Conservation (phyloP, 2,888 invertebrate genomes). For the Nomada flava region DNA sequence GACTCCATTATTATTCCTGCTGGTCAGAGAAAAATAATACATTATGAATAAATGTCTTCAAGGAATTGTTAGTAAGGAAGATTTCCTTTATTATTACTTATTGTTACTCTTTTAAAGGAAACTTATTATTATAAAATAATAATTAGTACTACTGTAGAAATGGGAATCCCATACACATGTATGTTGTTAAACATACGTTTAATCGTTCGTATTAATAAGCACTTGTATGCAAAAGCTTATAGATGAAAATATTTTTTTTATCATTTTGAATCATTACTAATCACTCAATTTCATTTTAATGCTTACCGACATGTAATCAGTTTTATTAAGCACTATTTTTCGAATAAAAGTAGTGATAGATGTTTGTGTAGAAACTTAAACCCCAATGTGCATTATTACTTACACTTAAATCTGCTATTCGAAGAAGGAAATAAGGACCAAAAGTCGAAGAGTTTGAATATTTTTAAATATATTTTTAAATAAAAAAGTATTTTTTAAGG, state of each 20-base stretch:
- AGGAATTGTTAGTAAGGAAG: neutral
- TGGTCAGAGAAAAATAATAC: slow-evolving; percentile 52
- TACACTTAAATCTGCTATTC: slow-evolving; percentile 2
- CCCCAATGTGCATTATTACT: slow-evolving; percentile 51
- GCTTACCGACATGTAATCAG: neutral
- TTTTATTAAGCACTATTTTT: slow-evolving; percentile 5
- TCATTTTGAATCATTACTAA: neutral
- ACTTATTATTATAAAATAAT: slow-evolving; percentile 1
- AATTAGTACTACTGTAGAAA: neutral
- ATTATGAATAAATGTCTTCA: slow-evolving; percentile 31
- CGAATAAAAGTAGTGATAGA: neutral
- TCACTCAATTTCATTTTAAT: slow-evolving; percentile 17
- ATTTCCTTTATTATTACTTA: neutral
- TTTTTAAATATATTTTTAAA: no score
- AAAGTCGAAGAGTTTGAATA: no score
- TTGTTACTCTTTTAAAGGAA: slow-evolving; percentile 1
- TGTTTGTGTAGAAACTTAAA: slow-evolving; percentile 35
- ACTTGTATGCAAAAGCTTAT: neutral
- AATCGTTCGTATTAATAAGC: neutral
- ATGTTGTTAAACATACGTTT: neutral
- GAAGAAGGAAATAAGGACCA: no score
- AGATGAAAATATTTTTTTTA: neutral
- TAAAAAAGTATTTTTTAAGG: no score
- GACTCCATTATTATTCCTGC: slow-evolving; percentile 53
- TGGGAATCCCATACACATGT: neutral